Evolutionary conservation across 2,797 vertebrate species (phyloP).

Genomic region (Paratrypauchen microcephalus): DNA sequence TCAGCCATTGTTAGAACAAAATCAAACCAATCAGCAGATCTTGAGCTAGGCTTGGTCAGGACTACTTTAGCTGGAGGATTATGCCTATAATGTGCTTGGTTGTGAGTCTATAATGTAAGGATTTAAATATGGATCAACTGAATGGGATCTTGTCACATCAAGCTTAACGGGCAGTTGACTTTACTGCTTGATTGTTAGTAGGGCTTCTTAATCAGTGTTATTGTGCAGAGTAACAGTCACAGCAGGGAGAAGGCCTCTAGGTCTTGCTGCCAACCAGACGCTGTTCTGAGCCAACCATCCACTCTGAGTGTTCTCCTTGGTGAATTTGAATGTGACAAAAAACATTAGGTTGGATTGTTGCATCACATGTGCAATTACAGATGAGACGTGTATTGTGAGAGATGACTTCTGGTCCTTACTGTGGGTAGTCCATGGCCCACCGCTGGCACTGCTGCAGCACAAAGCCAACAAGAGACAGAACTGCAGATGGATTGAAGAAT

Average conservation of each 20-base stretch:
- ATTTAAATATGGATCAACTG: conserved; percentile 70
- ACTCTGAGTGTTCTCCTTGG: conserved; percentile 4
- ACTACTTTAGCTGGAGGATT: neutral
- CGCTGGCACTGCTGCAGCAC: conserved; percentile 72
- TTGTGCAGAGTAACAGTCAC: conserved; percentile 68
- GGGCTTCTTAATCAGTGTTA: conserved; percentile 72
- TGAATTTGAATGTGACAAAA: conserved; percentile 18
- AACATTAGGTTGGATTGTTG: conserved; percentile 24
- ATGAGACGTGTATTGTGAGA: conserved; percentile 45
- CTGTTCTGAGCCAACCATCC: conserved; percentile 22
- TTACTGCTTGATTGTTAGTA: conserved; percentile 69
- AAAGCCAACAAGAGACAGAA: conserved; percentile 80
- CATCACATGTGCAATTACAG: conserved; percentile 27
- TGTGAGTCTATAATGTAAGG: conserved; percentile 17
- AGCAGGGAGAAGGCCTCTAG: conserved; percentile 56
- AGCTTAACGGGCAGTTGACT: conserved; percentile 52
- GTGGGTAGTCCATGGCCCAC: conserved; percentile 59
- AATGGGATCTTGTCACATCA: conserved; percentile 45
- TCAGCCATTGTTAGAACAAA: no score
- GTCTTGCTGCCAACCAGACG: conserved; percentile 53
- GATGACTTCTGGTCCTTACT: conserved; percentile 53
- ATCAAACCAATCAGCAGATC: neutral
- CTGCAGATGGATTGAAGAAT: conserved; percentile 83
- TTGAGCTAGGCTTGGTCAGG: neutral
- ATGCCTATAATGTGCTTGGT: neutral